Conservation (phyloP, 2,888 invertebrate genomes). For the Polydesmus complanatus region DNA sequence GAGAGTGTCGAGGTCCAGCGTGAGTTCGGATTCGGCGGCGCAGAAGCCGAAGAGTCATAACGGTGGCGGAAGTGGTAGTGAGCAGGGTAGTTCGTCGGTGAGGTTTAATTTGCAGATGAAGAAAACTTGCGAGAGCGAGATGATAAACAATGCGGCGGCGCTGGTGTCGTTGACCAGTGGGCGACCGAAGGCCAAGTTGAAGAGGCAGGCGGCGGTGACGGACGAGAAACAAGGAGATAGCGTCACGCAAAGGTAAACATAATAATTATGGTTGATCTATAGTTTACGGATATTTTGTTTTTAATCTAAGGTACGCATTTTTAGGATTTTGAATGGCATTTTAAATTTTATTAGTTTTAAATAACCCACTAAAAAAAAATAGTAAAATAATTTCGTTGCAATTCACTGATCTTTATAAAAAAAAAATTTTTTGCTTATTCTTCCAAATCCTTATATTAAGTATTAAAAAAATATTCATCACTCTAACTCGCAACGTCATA, state of each 20-base stretch:
- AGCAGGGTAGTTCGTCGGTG: slow-evolving; percentile 8
- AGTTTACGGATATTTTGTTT: too few species aligned
- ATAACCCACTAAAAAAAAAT: too few species aligned
- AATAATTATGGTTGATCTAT: too few species aligned
- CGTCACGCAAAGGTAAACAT: slow-evolving; percentile 4
- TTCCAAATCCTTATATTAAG: too few species aligned
- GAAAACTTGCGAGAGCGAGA: neutral
- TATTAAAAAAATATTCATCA: too few species aligned
- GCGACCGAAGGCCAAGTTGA: slow-evolving; percentile 16
- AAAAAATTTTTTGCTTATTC: too few species aligned
- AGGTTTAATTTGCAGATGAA: slow-evolving; percentile 3
- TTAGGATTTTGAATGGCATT: neutral
- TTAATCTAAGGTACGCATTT: too few species aligned
- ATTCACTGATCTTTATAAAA: too few species aligned
- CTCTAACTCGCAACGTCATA: too few species aligned
- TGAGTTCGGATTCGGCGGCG: slow-evolving; percentile 41
- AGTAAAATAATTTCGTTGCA: too few species aligned
- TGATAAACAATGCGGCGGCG: neutral
- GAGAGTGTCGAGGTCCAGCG: slow-evolving; percentile 72
- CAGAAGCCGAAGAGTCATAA: slow-evolving; percentile 4
- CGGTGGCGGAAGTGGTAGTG: neutral
- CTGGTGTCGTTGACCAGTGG: slow-evolving; percentile 4
- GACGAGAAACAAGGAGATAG: too few species aligned
- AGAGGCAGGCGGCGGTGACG: slow-evolving; percentile 15
- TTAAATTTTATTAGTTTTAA: too few species aligned